Base-by-base conservation (phyloP, 2,797 vertebrate species). In the Diglossa cyanea region DNA sequence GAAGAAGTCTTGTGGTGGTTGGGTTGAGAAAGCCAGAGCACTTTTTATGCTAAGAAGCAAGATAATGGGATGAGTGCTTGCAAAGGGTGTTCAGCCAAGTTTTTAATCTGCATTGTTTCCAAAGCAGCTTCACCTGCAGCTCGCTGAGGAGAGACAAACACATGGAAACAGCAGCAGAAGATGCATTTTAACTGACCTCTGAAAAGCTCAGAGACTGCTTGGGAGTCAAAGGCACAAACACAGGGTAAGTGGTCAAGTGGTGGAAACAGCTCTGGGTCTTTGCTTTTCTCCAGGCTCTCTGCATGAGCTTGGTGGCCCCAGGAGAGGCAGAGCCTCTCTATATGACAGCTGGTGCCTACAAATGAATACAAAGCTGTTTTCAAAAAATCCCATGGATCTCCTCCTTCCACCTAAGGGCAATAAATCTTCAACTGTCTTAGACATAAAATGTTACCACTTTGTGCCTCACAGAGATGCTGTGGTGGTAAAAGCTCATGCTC, bases 71-170 rank as follows among this genome's bases (percentile, higher is more conserved):
- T 18, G 28, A 21, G n/a, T 35, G n/a, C 37, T 73, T 60, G 51
- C 65, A 58, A 84, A 68, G 24, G 12, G 9, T 23, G 2, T 16
- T 19, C 51, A 91, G 81, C 45, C 44, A 53, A 51, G 51, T 42
- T 88, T 84, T 80, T 51, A 11, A 31, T 39, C 40, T 50, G 35
- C 37, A 15, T 60, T 3, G 1, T 23, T 86, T 47, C 47, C 73
- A 50, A 66, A 53, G n/a, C 75, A 81, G 51, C 70, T 88, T 86
- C 70, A 92, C 79, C 72, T 80, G 68, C 58, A 78, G 68, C 40
- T 90, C 40, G 31, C 30, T 47, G 13, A 58, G 35, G 44, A 89
- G 30, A 61, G 23, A 44, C 15, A 86, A 75, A 55, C 9, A 63
- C 17, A 47, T 4, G 24, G 55, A 47, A 86, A 45, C 8, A 42